These are phyloP conservation scores for Anguilla pacifica DNA, from an alignment of 2,797 vertebrate species.

Conservation along the genomic window DNA sequence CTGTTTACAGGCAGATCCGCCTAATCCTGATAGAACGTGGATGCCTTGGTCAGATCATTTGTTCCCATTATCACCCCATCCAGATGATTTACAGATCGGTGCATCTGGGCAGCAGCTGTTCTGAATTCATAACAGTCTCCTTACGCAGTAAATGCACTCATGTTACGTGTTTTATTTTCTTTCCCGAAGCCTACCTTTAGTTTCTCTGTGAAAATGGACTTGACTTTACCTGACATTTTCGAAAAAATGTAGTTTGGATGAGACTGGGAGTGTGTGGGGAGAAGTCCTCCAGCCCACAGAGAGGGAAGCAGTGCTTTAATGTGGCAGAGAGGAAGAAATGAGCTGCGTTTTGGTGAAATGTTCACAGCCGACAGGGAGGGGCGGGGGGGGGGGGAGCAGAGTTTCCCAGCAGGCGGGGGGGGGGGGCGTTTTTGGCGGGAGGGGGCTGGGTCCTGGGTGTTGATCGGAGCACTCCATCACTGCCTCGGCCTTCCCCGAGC, in stretches of 20 bases:
- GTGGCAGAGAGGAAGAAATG: background rate
- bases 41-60: background rate
- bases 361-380: background rate
- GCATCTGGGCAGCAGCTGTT: background rate
- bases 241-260: background rate
- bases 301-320: background rate
- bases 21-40: background rate
- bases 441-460: constrained; percentile 20
- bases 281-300: background rate
- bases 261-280: background rate
- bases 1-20: background rate
- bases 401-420: background rate
- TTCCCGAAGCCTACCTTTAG: background rate
- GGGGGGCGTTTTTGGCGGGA: background rate
- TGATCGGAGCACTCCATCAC: constrained; percentile 40
- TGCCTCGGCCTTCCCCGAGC: constrained; percentile 34
- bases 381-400: background rate
- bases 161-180: background rate
- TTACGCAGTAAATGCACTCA: background rate
- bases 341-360: background rate
- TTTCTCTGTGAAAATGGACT: background rate
- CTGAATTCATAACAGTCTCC: background rate
- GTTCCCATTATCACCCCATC: background rate
- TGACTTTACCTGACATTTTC: background rate
- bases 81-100: background rate